Base-by-base conservation (phyloP, 1,140 invertebrate genomes). In the Spodoptera frugiperda region DNA sequence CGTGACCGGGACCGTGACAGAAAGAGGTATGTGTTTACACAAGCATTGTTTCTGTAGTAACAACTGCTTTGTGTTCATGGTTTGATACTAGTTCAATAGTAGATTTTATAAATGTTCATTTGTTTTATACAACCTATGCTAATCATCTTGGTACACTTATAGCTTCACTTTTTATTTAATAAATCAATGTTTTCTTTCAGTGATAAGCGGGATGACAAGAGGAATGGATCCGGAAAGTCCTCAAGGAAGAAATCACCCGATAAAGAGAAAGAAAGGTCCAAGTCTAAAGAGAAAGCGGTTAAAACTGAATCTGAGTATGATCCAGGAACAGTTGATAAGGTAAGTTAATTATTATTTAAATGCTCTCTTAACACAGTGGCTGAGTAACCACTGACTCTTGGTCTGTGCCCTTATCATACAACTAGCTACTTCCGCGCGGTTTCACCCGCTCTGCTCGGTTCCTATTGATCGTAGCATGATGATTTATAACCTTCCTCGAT, bases 281-380 rank as follows among this genome's bases (percentile, higher is more conserved):
- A 94, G 84, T 95, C 95, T 8, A 94, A 94, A 82, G 94, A 95
- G 78, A 94, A 95, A 78, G 89, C 91, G 76, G 94, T 94, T 72
- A 96, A 96, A 87, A 94, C 95, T 78, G 95, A 96, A 77, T 93
- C 94, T 30, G 95, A 95, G 70, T 97, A 97, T 91, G 96, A 97
- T 87, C 96, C 96, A 49, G 96, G 96, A 48, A 96, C 96, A 91
- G 94, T 96, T 80, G 97, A 97, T 84, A 97, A 97, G 95, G 96
- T 96, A 87, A 57, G 63, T 74, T 65, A 19, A n/a, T 70, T 82
- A 25, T n/a, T n/a, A n/a, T n/a, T n/a, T n/a, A 53, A 44, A 67
- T 61, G 2, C 5, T 2, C 25, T 25, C 25, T 25, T 25, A 25
- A 3, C 21, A 1, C n/a, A n/a, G n/a, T n/a, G n/a, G n/a, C n/a